Base-by-base conservation (phyloP, 64 coral and sea anemone genomes). In the Hydrozoanthus tunicans region DNA sequence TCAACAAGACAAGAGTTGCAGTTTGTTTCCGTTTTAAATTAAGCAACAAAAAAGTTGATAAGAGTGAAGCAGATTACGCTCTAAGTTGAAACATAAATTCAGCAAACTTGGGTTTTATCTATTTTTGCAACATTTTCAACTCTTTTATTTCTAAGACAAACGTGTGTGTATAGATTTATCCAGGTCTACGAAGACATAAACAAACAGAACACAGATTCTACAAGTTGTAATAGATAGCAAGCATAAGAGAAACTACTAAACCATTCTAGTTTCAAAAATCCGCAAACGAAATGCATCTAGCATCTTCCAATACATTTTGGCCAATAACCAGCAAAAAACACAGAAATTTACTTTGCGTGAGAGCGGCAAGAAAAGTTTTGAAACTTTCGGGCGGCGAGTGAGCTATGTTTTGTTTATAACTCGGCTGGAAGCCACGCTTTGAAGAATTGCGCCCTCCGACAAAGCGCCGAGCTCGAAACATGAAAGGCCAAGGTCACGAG, bases 311-410 rank as follows among this genome's bases (percentile, higher is more conserved):
- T 51, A 7, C 7, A 60, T 88, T 88, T 88, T 57, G 54, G 25
- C 57, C 2, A 75, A 61, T 7, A 58, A 32, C 24, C 69, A 75
- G 10, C 56, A 13, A 88, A 75, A 72, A 32, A 12, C 53, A 26
- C 70, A 20, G 25, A 57, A 58, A 58, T 74, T 58, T 10, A 88
- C 68, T 17, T 88, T 88, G 84, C 84, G 84, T 88, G 84, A 88
- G 84, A 3, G 84, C 84, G 84, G 84, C 24, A 32, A 51, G 23
- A 59, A 88, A 88, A 88, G 68, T 88, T 88, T 88, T 88, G 69
- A 88, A 88, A 88, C 84, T 88, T 68, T 88, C 54, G 43, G 84
- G 69, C 84, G 69, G 84, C 74, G 69, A 75, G 23, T 43, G 10
- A 15, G 26, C 9, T 14, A 88, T 88, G 84, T 88, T 88, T 86